Evolutionary conservation across 2,797 vertebrate genomes (phyloP), one percentile per base, ranked within the genome.

Genomic region (Notolabrus celidotus): DNA sequence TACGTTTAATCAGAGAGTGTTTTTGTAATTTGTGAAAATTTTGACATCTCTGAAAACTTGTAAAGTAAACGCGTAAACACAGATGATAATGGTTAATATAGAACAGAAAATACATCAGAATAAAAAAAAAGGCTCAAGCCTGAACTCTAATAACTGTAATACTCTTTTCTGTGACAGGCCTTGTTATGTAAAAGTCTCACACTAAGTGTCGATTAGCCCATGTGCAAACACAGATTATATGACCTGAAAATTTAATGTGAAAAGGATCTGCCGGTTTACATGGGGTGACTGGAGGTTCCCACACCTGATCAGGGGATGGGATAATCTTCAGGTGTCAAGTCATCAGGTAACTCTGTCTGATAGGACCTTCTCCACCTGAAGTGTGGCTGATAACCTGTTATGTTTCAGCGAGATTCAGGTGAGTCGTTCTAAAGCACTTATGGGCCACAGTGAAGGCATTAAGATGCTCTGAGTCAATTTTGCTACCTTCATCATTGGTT

Each of bases 171-270:
- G 25, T 50, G 46, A 74, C 45, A 11, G 10, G 9, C 3, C 23
- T 16, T 31, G 45, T 85, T 72, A 76, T 55, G 53, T 80, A 85
- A 79, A 51, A 43, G 41, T 55, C 54, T 56, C 45, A 71, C 54
- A 49, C 71, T 75, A 77, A 85, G 68, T 83, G 73, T 78, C 77
- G 66, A 80, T 83, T 83, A 86, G 84, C 72, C 56, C 33, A 76
- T 52, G 74, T 74, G 58, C 79, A 85, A 87, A 88, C 79, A 80
- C 79, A 87, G 63, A 54, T 87, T 86, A 87, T 84, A 74, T 60
- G 63, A 59, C n/a, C 56, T 93, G 79, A 83, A 89, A 85, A 6
- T 82, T 91, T 92, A 90, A 88, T 91, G 87, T 41, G 74, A 90
- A 93, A 81, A 84, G 42, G 86, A 92, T 87, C 83, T 64, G 72